Conservation (phyloP, 2,797 vertebrate species). For the Leptodactylus fallax region DNA sequence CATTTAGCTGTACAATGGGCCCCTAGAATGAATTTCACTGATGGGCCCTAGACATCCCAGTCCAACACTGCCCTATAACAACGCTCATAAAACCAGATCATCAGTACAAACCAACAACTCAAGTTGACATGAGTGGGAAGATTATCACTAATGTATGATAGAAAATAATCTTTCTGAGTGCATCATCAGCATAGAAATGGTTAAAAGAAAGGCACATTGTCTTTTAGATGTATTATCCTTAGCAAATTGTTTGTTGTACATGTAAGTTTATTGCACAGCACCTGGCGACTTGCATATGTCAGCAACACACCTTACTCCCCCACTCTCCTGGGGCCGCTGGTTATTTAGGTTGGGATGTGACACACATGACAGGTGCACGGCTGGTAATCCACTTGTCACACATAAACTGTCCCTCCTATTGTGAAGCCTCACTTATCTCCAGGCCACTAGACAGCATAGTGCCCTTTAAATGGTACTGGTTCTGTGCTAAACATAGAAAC, state of each 20-base stretch:
- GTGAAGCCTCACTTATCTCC: not conserved
- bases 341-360: not conserved
- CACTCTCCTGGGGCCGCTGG: not conserved
- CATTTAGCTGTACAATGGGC: too few species aligned
- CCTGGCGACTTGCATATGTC: conserved; percentile 23
- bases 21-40: too few species aligned
- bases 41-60: too few species aligned
- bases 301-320: not conserved
- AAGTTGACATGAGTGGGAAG: too few species aligned
- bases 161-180: not conserved
- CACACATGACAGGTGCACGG: conserved; percentile 32
- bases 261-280: conserved; percentile 29
- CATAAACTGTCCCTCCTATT: conserved; percentile 18
- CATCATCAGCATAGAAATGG: conserved; percentile 16
- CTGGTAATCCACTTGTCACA: conserved; percentile 22
- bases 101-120: too few species aligned
- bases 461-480: not conserved
- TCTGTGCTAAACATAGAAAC: not conserved
- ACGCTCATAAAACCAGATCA: too few species aligned
- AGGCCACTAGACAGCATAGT: not conserved
- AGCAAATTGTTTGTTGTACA: conserved; percentile 4
- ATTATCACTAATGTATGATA: not conserved
- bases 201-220: conserved; percentile 12
- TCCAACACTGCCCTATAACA: too few species aligned
- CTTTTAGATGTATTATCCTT: not conserved